A percentile compares a stretch with the other conserved stretches of the same genome.
phyloP scores from a whole-genome alignment of 2,797 vertebrate species.

The Centropyge bicolor region DNA sequence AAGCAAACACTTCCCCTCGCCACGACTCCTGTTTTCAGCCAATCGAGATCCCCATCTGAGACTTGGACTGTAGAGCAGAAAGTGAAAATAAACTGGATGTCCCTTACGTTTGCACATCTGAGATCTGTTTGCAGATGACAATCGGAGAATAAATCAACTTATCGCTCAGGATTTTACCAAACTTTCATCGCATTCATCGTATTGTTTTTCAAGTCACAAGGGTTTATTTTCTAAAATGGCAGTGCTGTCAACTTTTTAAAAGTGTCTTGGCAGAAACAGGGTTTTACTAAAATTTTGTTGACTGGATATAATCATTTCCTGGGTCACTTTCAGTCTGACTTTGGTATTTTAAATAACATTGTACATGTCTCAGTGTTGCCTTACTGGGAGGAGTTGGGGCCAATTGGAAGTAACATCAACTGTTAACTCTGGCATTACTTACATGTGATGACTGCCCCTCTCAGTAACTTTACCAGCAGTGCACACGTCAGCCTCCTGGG shows the following conservation, averaged over 20 bases:
- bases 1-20: conserved; percentile 42
- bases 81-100: conserved; percentile 66
- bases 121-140: conserved; percentile 46
- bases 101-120: conserved; percentile 29
- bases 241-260: background rate
- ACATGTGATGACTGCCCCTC: background rate
- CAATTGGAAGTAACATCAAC: background rate
- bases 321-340: background rate
- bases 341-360: background rate
- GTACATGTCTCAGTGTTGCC: background rate
- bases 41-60: conserved; percentile 34
- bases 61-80: conserved; percentile 20
- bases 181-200: background rate
- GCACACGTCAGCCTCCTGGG: background rate
- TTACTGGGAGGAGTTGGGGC: background rate
- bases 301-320: background rate
- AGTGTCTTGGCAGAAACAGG: background rate
- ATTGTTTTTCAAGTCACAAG: background rate
- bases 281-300: background rate
- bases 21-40: conserved; percentile 41
- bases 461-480: background rate
- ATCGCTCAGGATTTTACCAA: conserved; percentile 8
- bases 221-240: conserved; percentile 8
- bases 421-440: background rate
- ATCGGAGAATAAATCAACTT: conserved; percentile 21